phyloP scores from a whole-genome alignment of 1,140 invertebrate genomes.

The Magallana gigas region DNA sequence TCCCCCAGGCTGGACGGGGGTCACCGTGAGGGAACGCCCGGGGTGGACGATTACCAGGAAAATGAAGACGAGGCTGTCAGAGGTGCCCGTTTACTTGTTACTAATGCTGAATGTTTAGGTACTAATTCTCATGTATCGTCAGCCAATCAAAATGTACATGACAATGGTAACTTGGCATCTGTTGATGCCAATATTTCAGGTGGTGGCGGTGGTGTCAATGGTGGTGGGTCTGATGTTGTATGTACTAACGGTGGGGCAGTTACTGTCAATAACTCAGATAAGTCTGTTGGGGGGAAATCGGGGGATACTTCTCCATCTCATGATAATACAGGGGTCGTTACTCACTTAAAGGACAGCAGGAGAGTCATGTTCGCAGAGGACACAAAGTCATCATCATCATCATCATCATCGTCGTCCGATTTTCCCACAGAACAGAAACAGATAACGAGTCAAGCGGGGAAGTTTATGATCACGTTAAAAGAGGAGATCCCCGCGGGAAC shows the following conservation, averaged over 20 bases:
- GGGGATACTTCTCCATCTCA: neutral
- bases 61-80: constrained; percentile 48
- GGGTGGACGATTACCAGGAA: constrained; percentile 56
- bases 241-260: neutral
- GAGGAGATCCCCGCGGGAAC: constrained; percentile 54
- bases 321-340: neutral
- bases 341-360: constrained; percentile 48
- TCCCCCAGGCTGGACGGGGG: constrained; percentile 52
- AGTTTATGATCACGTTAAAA: constrained; percentile 50
- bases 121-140: constrained; percentile 66
- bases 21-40: constrained; percentile 44
- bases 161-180: constrained; percentile 70
- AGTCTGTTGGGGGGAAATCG: neutral
- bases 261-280: neutral
- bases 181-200: constrained; percentile 37
- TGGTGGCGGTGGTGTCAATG: constrained; percentile 10
- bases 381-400: constrained; percentile 33
- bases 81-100: constrained; percentile 66
- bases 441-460: constrained; percentile 34
- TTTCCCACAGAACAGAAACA: constrained; percentile 24
- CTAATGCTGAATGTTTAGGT: constrained; percentile 55
- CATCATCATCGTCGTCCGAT: neutral
- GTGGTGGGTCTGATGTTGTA: neutral
- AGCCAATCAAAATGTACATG: constrained; percentile 79
- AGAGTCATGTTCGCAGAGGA: constrained; percentile 58